phyloP scores from a whole-genome alignment of 1,140 invertebrate species.

The Latrodectus geometricus region DNA sequence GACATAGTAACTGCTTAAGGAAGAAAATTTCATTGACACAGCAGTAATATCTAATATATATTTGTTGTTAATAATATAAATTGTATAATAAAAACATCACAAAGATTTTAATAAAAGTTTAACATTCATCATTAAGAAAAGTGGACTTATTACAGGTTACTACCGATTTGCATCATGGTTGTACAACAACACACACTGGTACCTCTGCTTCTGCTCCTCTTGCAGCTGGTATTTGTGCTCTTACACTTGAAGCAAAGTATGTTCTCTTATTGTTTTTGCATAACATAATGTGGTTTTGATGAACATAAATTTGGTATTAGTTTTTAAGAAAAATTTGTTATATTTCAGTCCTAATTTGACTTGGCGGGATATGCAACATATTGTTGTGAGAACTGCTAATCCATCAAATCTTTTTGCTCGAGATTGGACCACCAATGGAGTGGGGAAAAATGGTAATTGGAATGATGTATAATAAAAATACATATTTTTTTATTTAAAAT shows the following conservation, averaged over 20 bases:
- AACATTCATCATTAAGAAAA: too few relatives aligned
- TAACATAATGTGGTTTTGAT: neutral
- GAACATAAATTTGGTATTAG: neutral
- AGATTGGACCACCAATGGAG: conserved; percentile 89
- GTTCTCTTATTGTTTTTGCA: neutral
- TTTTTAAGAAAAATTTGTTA: conserved; percentile 10
- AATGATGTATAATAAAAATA: too few relatives aligned
- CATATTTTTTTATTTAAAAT: too few relatives aligned
- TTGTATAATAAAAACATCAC: too few relatives aligned
- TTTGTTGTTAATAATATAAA: too few relatives aligned
- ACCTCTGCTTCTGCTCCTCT: conserved; percentile 97
- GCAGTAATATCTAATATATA: too few relatives aligned
- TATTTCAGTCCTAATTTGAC: conserved; percentile 78
- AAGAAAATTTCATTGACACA: too few relatives aligned
- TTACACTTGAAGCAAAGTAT: conserved; percentile 91
- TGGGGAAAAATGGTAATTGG: conserved; percentile 75
- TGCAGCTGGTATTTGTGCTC: conserved; percentile 94
- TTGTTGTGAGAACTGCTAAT: conserved; percentile 93
- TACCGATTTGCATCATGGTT: conserved; percentile 92
- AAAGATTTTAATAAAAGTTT: too few relatives aligned
- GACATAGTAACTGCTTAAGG: too few relatives aligned
- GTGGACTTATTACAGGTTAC: conserved; percentile 71
- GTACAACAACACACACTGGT: conserved; percentile 69
- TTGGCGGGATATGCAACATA: conserved; percentile 97
- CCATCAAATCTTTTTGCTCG: conserved; percentile 74